Percentiles rank a stretch among this genome's conserved stretches.
phyloP scores from a whole-genome alignment of 2,797 vertebrate species.

The Sandelia bainsii region DNA sequence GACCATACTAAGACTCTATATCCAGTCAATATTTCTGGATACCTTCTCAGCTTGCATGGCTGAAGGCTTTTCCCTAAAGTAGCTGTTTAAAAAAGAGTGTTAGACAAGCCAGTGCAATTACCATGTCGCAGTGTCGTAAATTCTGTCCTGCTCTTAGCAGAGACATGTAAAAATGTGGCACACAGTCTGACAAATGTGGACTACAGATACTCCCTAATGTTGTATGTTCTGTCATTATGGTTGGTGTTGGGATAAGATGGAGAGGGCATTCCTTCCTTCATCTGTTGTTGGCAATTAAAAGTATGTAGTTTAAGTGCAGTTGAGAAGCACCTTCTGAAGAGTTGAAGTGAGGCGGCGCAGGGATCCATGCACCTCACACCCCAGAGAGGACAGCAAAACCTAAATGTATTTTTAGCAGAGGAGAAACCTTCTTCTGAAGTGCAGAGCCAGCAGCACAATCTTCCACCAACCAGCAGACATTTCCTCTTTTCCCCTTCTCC shows the following conservation, averaged over 20 bases:
- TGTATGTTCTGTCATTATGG: background rate
- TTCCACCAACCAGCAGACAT: slow-evolving; percentile 20
- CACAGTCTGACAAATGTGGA: background rate
- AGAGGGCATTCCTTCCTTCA: background rate
- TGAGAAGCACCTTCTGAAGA: background rate
- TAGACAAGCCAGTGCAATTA: slow-evolving; percentile 68
- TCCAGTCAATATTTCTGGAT: slow-evolving; percentile 75
- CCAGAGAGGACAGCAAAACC: slow-evolving; percentile 42
- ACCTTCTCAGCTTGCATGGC: slow-evolving; percentile 70
- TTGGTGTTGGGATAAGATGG: background rate
- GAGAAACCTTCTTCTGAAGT: slow-evolving; percentile 88
- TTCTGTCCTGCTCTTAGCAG: slow-evolving; percentile 66
- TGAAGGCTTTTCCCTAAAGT: slow-evolving; percentile 73
- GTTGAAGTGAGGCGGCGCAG: slow-evolving; percentile 12
- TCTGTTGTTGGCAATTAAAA: slow-evolving; percentile 22
- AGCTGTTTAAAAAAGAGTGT: slow-evolving; percentile 69
- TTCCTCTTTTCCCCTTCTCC: slow-evolving; percentile 6
- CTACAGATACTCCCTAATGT: background rate
- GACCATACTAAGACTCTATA: slow-evolving; percentile 58
- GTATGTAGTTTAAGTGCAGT: slow-evolving; percentile 6
- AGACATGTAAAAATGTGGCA: slow-evolving; percentile 32
- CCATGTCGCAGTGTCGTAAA: slow-evolving; percentile 70
- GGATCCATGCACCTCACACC: slow-evolving; percentile 29
- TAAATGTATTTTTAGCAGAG: slow-evolving; percentile 81
- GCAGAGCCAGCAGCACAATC: slow-evolving; percentile 78